Conservation (phyloP, 92 coral and sea anemone species). For the Epizoanthus illoricatus region DNA sequence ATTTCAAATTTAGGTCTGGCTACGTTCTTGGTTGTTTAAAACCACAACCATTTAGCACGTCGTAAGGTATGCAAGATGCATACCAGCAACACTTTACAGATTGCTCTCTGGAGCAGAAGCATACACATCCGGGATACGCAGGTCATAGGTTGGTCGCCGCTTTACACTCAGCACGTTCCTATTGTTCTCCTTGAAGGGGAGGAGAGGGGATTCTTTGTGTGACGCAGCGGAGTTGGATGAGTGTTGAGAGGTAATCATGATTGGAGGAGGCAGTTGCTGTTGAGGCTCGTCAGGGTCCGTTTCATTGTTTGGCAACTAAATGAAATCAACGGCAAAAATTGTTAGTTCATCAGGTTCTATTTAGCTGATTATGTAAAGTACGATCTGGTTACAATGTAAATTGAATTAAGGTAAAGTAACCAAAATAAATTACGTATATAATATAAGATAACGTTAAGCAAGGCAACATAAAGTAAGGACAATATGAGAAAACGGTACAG, state of each 20-base stretch:
- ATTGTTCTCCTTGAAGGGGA: slow-evolving; percentile 27
- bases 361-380: no score
- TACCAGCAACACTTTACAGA: background rate
- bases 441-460: no score
- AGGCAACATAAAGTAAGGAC: no score
- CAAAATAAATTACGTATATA: no score
- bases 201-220: slow-evolving; percentile 1
- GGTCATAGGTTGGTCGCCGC: slow-evolving; percentile 17
- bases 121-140: slow-evolving; percentile 33
- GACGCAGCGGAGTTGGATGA: slow-evolving; percentile 8
- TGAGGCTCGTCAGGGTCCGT: background rate
- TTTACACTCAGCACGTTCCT: slow-evolving; percentile 23
- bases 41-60: no score
- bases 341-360: background rate
- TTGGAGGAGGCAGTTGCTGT: slow-evolving; percentile 13
- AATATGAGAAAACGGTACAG: no score
- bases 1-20: no score
- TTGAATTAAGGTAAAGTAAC: no score
- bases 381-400: no score
- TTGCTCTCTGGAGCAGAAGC: slow-evolving; percentile 40
- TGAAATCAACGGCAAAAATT: background rate
- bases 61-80: background rate
- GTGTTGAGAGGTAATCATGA: slow-evolving; percentile 14
- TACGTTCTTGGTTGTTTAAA: no score
- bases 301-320: slow-evolving; percentile 21